Evolutionary conservation across 2,888 invertebrate species (phyloP), one percentile per base, ranked within the genome.

Genomic region (Agrotis puta): DNA sequence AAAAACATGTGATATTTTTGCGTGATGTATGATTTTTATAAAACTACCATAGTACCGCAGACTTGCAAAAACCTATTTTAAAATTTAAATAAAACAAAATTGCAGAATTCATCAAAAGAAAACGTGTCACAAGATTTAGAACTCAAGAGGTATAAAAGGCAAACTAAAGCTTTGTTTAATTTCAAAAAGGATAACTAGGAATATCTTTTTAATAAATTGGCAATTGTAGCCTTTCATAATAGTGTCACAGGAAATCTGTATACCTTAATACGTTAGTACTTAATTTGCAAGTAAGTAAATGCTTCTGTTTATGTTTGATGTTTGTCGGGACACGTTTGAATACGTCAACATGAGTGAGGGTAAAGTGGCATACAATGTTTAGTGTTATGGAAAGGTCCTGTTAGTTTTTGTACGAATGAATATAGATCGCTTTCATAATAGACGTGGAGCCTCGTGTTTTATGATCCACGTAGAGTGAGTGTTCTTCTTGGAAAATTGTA

Each of bases 401-500:
- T 87, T 86, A 79, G 83, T 83, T 87, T 83, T 84, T 79, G 75
- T 82, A 82, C 78, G 82, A 88, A 91, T 89, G 87, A 88, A 90
- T 87, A 90, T 86, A 86, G 85, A 89, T 88, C 70, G 86, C 82
- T 71, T 70, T 78, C 83, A 79, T 86, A 88, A 83, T 87, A 86
- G 80, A 84, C 73, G 64, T 72, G 64, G 72, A 85, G 79, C 79
- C 83, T 82, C 73, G 70, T 81, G 79, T 89, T 92, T 92, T 91
- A 92, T 88, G 86, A 85, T 84, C 70, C 81, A 80, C 79, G 85
- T 85, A 83, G 89, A 88, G 86, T 84, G 83, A 86, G 77, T 88
- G 88, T 92, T 89, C 89, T 85, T 92, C 89, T 89, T 85, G 87
- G 82, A 89, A 91, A 92, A 91, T 92, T 90, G 86, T 88, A 88